These are phyloP conservation scores for Acanthococcus lagerstroemiae DNA, from an alignment of 2,888 invertebrate genomes.

Conservation along the genomic window DNA sequence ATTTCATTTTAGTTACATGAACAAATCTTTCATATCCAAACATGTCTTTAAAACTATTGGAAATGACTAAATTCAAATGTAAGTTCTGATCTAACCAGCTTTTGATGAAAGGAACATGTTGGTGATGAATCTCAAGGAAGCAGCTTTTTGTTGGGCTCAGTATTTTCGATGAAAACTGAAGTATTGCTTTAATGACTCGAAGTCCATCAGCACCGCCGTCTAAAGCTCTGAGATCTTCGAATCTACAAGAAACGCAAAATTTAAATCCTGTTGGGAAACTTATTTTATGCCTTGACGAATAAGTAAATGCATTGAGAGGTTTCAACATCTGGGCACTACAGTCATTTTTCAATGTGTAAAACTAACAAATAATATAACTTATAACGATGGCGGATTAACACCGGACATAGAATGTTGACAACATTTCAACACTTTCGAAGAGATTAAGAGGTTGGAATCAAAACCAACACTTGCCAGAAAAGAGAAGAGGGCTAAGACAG, in stretches of 20 bases:
- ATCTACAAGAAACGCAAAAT: conserved; percentile 43
- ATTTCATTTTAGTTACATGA: too few species aligned
- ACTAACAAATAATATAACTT: too few species aligned
- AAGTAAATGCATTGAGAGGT: conserved; percentile 3
- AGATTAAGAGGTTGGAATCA: too few species aligned
- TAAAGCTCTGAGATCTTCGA: conserved; percentile 54
- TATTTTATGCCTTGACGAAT: neutral
- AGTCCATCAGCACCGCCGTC: conserved; percentile 57
- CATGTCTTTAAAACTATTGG: conserved; percentile 47
- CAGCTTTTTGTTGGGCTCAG: conserved; percentile 46
- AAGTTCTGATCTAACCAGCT: conserved; percentile 43
- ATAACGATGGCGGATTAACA: too few species aligned
- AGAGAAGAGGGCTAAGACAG: too few species aligned
- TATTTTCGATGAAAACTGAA: conserved; percentile 46
- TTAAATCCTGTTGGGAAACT: neutral
- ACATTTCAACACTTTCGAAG: too few species aligned
- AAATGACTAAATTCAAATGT: conserved; percentile 42
- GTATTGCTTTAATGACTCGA: conserved; percentile 48
- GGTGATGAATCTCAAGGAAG: conserved; percentile 50
- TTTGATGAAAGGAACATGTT: conserved; percentile 46
- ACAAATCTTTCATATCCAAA: conserved; percentile 50
- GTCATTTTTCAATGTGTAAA: too few species aligned
- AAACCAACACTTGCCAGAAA: too few species aligned
- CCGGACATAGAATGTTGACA: too few species aligned
- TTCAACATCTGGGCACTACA: too few species aligned